A percentile compares a stretch with the other conserved stretches of the same genome.
Evolutionary conservation across 2,797 vertebrate species (phyloP).

Genomic region (Coregonus suidteri): DNA sequence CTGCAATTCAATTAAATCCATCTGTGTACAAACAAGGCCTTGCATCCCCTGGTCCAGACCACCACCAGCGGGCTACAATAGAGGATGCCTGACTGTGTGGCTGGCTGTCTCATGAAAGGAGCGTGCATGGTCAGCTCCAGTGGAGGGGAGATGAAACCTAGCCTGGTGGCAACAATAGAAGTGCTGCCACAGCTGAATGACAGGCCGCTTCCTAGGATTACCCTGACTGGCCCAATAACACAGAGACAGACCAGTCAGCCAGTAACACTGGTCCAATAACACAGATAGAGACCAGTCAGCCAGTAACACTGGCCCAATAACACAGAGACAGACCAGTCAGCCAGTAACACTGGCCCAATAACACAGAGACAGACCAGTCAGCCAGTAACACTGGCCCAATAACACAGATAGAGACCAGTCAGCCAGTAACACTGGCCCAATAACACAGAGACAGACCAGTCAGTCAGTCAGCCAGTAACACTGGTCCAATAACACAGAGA

Average conservation of each 20-base stretch:
- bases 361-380: constrained; percentile 33
- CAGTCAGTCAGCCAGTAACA: background rate
- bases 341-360: constrained; percentile 27
- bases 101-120: constrained; percentile 53
- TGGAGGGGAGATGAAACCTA: constrained; percentile 49
- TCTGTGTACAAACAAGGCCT: constrained; percentile 18
- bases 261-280: too few species aligned
- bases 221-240: constrained; percentile 35
- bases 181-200: constrained; percentile 74
- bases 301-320: too few species aligned
- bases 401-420: too few species aligned
- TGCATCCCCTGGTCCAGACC: constrained; percentile 27
- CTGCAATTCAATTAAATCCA: background rate
- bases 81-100: constrained; percentile 34
- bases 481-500: too few species aligned
- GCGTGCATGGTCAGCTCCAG: constrained; percentile 69
- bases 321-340: too few species aligned
- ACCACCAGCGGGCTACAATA: constrained; percentile 29
- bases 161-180: constrained; percentile 74
- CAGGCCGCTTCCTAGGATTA: constrained; percentile 64
- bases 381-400: background rate
- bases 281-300: too few species aligned
- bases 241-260: too few species aligned
- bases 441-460: constrained; percentile 39
- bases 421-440: background rate